A percentile compares a stretch with the other conserved stretches of the same genome.
phyloP scores from a whole-genome alignment of 1,140 invertebrate genomes.

The Diachasmimorpha longicaudata region DNA sequence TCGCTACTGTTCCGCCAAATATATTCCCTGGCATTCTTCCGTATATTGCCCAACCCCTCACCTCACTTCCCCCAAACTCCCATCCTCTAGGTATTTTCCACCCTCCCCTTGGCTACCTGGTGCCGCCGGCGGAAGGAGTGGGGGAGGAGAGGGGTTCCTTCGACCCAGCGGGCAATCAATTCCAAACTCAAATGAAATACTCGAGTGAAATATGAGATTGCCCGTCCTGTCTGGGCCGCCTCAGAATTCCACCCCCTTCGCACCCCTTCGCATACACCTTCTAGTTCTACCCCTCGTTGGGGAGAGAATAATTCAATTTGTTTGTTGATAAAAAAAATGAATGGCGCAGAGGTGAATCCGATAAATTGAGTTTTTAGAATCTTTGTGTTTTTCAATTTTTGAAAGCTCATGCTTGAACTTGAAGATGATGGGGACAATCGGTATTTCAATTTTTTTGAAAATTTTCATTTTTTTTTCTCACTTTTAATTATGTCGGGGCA shows the following conservation, averaged over 20 bases:
- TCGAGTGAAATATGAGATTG: conserved; percentile 37
- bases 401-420: too few species aligned
- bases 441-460: too few species aligned
- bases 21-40: conserved; percentile 19
- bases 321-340: conserved; percentile 22
- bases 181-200: conserved; percentile 38
- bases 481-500: too few species aligned
- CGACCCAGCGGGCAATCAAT: conserved; percentile 31
- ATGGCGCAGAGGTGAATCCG: neutral
- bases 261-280: neutral
- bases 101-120: neutral
- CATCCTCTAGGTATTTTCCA: neutral
- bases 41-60: neutral
- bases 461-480: too few species aligned
- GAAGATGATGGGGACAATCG: too few species aligned
- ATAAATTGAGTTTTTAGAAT: neutral
- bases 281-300: neutral
- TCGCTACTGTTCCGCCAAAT: conserved; percentile 24
- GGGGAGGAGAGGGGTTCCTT: neutral
- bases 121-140: too few species aligned
- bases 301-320: conserved; percentile 15
- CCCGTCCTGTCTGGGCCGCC: conserved; percentile 27
- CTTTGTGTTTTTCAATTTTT: too few species aligned
- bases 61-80: neutral
- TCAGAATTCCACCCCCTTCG: neutral